phyloP scores from a whole-genome alignment of 2,113 vertebrate species.

The Oryzias melastigma region DNA sequence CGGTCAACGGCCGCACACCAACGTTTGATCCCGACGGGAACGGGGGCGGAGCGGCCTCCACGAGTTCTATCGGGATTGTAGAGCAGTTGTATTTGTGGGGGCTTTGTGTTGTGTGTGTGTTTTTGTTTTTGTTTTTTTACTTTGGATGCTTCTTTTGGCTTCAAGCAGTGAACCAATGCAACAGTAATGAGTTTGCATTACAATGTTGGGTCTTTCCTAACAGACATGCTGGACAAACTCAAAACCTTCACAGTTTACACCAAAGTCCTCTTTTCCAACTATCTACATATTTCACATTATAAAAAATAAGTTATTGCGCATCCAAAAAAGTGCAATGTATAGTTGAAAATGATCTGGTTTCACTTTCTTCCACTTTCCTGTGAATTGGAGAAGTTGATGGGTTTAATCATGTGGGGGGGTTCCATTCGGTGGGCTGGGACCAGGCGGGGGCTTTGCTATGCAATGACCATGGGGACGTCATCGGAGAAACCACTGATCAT shows the following conservation, averaged over 20 bases:
- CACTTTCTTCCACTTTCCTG: constrained; percentile 52
- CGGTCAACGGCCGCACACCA: constrained; percentile 1
- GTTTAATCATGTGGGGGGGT: constrained; percentile 4
- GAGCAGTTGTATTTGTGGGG: constrained; percentile 18
- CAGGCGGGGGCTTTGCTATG: constrained; percentile 73
- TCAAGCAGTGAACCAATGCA: constrained; percentile 62
- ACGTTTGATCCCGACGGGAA: too few species aligned
- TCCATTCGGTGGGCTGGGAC: background rate
- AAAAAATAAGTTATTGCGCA: constrained; percentile 86
- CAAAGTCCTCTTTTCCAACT: constrained; percentile 47
- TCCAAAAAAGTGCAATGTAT: constrained; percentile 83
- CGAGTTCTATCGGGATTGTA: constrained; percentile 14
- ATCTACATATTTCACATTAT: constrained; percentile 72
- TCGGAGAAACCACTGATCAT: constrained; percentile 99
- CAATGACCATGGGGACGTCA: constrained; percentile 98
- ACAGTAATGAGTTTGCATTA: constrained; percentile 56
- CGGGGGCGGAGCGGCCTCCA: background rate
- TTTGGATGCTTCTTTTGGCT: constrained; percentile 71
- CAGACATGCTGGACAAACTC: constrained; percentile 57
- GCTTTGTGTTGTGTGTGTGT: constrained; percentile 19
- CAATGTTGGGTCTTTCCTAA: constrained; percentile 44
- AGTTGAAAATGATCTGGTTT: constrained; percentile 78
- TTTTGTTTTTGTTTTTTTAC: constrained; percentile 56
- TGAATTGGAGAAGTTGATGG: background rate
- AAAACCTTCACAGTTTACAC: constrained; percentile 73